phyloP scores from a whole-genome alignment of 2,797 vertebrate species.

The Anas flavirostris region DNA sequence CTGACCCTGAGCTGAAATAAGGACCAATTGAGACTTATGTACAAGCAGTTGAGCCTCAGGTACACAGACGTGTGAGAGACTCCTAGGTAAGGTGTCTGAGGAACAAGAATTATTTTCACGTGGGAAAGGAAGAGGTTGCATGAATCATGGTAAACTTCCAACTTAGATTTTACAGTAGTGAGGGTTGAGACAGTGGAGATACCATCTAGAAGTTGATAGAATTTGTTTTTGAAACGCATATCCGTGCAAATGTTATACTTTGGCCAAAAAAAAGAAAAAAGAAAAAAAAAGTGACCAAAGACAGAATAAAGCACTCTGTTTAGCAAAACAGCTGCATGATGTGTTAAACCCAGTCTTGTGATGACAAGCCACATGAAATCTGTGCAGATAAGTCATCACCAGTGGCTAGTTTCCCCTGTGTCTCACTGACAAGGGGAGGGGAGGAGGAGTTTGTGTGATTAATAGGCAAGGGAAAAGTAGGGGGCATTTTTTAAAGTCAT shows the following conservation, averaged over 20 bases:
- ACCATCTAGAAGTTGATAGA: neutral
- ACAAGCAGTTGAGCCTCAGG: neutral
- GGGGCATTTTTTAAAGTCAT: neutral
- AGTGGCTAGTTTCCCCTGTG: neutral
- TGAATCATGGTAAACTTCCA: neutral
- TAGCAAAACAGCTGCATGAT: neutral
- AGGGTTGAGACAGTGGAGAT: neutral
- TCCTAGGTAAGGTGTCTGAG: neutral
- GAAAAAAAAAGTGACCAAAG: neutral
- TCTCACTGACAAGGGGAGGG: neutral
- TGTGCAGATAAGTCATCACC: neutral
- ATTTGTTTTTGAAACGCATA: neutral
- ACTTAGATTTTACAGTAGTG: neutral
- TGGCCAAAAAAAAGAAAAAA: neutral
- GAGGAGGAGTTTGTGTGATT: neutral
- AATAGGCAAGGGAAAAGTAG: neutral
- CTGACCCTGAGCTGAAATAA: neutral
- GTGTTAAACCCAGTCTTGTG: neutral
- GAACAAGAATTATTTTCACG: neutral
- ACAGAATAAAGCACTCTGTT: neutral
- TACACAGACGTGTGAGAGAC: neutral
- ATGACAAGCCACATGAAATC: conserved; percentile 8
- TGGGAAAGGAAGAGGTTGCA: conserved; percentile 4
- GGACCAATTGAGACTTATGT: neutral
- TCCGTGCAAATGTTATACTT: neutral